These are phyloP conservation scores for Cabera pusaria DNA, from an alignment of 2,888 invertebrate genomes.

Conservation along the genomic window DNA sequence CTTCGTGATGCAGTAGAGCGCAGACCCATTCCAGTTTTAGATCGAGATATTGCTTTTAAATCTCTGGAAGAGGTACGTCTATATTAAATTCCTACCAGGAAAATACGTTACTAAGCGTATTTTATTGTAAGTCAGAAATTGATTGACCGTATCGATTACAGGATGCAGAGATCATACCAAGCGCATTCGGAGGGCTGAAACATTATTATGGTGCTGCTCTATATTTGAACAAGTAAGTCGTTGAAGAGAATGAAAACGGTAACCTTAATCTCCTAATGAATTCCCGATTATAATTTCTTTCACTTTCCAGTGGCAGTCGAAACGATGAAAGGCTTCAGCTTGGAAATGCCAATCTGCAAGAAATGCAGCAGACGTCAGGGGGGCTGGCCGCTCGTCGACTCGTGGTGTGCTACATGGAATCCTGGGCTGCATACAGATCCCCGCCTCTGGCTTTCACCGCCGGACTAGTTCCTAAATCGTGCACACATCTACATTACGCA, in stretches of 20 bases:
- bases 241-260: too few relatives aligned
- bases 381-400: conserved; percentile 52
- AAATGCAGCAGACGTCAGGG: conserved; percentile 66
- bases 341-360: conserved; percentile 75
- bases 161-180: conserved; percentile 50
- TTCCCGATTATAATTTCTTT: too few relatives aligned
- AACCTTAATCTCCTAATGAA: too few relatives aligned
- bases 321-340: conserved; percentile 67
- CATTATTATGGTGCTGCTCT: conserved; percentile 74
- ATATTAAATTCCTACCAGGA: too few relatives aligned
- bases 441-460: conserved; percentile 87
- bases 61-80: conserved; percentile 47
- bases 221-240: conserved; percentile 66
- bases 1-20: conserved; percentile 89
- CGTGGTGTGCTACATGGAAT: conserved; percentile 88
- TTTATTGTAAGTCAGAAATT: too few relatives aligned
- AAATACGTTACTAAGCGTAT: too few relatives aligned
- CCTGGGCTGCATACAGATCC: conserved; percentile 86
- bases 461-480: conserved; percentile 85
- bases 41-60: conserved; percentile 52
- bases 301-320: conserved; percentile 51
- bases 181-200: conserved; percentile 41
- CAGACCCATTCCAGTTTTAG: conserved; percentile 69
- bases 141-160: too few relatives aligned
- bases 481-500: conserved; percentile 90